Percentiles rank a stretch among this genome's conserved stretches.
Conservation (phyloP, 2,888 invertebrate genomes). For the Eupithecia exiguata region DNA sequence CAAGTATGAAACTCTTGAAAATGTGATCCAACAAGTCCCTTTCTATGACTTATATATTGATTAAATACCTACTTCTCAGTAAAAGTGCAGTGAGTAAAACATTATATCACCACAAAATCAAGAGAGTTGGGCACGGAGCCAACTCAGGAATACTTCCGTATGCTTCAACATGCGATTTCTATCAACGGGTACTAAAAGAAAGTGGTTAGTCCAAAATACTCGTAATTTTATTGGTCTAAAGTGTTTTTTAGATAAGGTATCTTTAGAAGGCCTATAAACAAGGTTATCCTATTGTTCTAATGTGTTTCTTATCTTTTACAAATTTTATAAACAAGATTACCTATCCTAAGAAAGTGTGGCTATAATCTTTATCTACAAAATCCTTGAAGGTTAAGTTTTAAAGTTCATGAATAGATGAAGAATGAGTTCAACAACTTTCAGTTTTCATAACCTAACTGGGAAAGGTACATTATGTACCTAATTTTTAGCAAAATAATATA, state of each 20-base stretch:
- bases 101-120: constrained; percentile 36
- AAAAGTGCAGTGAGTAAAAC: constrained; percentile 34
- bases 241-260: neutral
- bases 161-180: constrained; percentile 1
- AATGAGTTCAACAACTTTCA: constrained; percentile 7
- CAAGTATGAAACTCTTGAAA: neutral
- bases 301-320: neutral
- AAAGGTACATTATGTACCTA: neutral
- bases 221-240: neutral
- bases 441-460: neutral
- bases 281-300: neutral
- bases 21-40: neutral
- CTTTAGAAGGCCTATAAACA: neutral
- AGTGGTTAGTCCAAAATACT: constrained; percentile 2
- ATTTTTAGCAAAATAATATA: neutral
- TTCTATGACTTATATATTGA: neutral
- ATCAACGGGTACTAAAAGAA: constrained; percentile 21
- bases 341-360: neutral
- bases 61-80: neutral
- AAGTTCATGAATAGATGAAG: constrained; percentile 3
- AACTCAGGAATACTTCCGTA: constrained; percentile 32
- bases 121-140: constrained; percentile 33
- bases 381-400: neutral
- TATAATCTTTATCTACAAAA: neutral
- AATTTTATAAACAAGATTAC: neutral